Evolutionary conservation across 2,113 vertebrate genomes (phyloP).

Genomic region (Mustela nigripes): DNA sequence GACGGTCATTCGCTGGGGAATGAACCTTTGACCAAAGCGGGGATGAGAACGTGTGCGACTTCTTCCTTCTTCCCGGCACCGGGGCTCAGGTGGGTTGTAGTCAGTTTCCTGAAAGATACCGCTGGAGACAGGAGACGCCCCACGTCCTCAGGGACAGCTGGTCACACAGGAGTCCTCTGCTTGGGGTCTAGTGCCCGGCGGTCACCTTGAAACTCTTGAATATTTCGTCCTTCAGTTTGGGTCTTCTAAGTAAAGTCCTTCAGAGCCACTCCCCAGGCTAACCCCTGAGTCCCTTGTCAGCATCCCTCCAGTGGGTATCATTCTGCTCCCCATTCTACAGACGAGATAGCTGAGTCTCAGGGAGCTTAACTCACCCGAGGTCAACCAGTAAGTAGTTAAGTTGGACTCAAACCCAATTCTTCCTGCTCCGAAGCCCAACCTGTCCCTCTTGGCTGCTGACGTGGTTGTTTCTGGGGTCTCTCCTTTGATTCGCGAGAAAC

Average conservation of each 20-base stretch:
- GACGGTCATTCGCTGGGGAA: accelerated
- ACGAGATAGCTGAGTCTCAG: background rate
- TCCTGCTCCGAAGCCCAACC: background rate
- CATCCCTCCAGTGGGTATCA: too few species aligned
- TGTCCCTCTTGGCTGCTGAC: accelerated
- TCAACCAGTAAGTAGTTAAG: too few species aligned
- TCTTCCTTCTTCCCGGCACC: background rate
- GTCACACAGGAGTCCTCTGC: background rate
- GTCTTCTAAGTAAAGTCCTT: background rate
- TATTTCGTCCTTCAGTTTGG: background rate
- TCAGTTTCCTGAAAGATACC: background rate
- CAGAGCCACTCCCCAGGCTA: background rate
- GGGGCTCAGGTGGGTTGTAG: too few species aligned
- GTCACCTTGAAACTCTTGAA: background rate
- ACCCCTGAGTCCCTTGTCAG: accelerated
- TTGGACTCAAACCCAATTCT: background rate
- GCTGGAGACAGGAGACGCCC: background rate
- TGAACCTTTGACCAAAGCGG: background rate
- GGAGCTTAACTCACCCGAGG: accelerated
- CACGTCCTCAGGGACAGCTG: background rate
- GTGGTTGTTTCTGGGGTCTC: background rate
- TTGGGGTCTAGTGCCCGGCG: background rate
- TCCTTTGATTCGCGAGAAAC: background rate
- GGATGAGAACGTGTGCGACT: accelerated
- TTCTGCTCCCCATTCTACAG: background rate